Conservation (phyloP, 2,797 vertebrate genomes). For the Chromobotia macracanthus region DNA sequence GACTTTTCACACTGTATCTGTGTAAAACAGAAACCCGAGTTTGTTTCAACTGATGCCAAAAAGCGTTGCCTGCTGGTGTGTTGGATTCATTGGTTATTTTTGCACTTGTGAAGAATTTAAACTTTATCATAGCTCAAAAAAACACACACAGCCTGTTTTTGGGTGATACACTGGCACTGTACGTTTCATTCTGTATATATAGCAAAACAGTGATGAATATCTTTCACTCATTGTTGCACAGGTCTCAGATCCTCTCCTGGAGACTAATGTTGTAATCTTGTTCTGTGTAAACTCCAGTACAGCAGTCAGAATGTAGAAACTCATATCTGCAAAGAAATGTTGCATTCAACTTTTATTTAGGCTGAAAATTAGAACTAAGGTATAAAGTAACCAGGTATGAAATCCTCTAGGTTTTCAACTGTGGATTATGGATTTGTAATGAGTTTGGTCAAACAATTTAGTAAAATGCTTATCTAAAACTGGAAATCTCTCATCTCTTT, state of each 20-base stretch:
- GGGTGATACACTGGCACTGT: neutral
- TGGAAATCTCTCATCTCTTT: neutral
- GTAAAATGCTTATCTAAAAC: neutral
- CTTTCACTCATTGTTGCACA: slow-evolving; percentile 12
- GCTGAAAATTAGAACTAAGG: neutral
- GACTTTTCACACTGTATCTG: no score
- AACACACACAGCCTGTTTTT: slow-evolving; percentile 11
- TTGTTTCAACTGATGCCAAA: no score
- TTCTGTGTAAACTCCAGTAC: slow-evolving; percentile 7
- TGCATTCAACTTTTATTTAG: slow-evolving; percentile 39
- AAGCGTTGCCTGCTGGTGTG: no score
- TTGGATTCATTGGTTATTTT: no score
- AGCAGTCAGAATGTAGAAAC: slow-evolving; percentile 4
- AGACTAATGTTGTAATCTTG: slow-evolving; percentile 12
- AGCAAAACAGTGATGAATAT: neutral
- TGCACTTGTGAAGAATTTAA: no score
- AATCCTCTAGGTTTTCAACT: slow-evolving; percentile 25
- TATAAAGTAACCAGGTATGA: slow-evolving; percentile 12
- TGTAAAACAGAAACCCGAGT: no score
- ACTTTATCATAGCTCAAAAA: neutral
- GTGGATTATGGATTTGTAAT: slow-evolving; percentile 37
- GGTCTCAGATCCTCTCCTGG: neutral
- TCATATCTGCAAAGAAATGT: slow-evolving; percentile 11
- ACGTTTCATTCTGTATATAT: neutral
- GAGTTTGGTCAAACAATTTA: neutral